These are phyloP conservation scores for Gymnobelideus leadbeateri DNA, from an alignment of 2,113 vertebrate species.

Conservation along the genomic window DNA sequence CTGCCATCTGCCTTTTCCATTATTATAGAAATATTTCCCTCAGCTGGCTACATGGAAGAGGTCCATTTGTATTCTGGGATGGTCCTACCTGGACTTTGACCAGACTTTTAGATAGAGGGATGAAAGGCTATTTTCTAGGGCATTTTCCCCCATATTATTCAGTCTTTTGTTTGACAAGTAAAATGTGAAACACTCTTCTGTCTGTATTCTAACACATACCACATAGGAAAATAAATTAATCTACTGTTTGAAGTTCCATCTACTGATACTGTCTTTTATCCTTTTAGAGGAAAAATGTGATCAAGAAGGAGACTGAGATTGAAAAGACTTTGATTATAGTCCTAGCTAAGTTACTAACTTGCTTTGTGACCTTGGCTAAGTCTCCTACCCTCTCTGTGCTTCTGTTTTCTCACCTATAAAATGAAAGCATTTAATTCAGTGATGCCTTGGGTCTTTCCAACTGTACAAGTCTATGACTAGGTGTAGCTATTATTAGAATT, in stretches of 20 bases:
- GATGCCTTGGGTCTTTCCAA: background rate
- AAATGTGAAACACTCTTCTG: background rate
- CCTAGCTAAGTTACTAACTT: background rate
- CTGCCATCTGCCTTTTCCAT: background rate
- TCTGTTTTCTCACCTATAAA: background rate
- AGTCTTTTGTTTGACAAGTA: background rate
- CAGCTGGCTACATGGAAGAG: background rate
- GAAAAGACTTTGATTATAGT: background rate
- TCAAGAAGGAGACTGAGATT: background rate
- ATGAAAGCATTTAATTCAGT: background rate
- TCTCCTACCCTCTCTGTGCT: background rate
- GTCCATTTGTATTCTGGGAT: background rate
- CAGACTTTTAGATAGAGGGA: background rate
- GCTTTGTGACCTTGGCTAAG: background rate
- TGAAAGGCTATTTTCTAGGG: background rate
- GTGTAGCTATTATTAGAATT: background rate
- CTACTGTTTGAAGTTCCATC: background rate
- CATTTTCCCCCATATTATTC: background rate
- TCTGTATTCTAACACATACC: background rate
- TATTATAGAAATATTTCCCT: background rate
- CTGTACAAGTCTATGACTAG: background rate
- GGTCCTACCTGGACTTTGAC: background rate
- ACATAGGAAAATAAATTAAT: background rate
- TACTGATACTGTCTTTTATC: background rate
- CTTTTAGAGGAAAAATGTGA: constrained; percentile 10